phyloP scores from a whole-genome alignment of 2,113 vertebrate species.

The Tragulus kanchil region DNA sequence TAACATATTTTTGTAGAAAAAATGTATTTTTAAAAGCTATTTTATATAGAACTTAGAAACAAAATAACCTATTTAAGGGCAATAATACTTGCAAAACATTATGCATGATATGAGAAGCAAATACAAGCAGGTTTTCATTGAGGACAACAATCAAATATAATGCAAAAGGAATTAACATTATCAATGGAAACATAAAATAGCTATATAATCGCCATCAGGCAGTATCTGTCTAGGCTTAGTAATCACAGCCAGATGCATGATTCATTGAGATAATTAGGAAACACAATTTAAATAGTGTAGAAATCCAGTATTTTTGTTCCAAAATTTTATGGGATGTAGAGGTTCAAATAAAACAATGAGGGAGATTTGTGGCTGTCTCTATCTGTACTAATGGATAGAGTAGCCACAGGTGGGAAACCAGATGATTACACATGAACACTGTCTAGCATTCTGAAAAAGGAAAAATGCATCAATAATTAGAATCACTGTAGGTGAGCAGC shows the following conservation, averaged over 20 bases:
- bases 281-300: constrained; percentile 48
- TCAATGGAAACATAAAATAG: constrained; percentile 76
- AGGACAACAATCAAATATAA: constrained; percentile 65
- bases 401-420: constrained; percentile 71
- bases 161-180: constrained; percentile 71
- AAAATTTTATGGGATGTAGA: neutral
- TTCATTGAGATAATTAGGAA: constrained; percentile 76
- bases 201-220: constrained; percentile 66
- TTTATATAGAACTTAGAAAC: neutral
- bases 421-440: constrained; percentile 70
- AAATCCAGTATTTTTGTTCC: constrained; percentile 52
- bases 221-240: constrained; percentile 55
- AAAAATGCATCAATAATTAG: constrained; percentile 76
- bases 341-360: constrained; percentile 1
- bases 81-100: constrained; percentile 35
- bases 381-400: constrained; percentile 59
- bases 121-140: constrained; percentile 74
- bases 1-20: neutral
- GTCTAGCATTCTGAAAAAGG: constrained; percentile 66
- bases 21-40: neutral
- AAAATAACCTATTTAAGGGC: constrained; percentile 11
- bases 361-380: neutral
- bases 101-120: constrained; percentile 51
- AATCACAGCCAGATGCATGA: constrained; percentile 78
- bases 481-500: constrained; percentile 15